Evolutionary conservation across 2,797 vertebrate genomes (phyloP).

Genomic region (Prunella strophiata): DNA sequence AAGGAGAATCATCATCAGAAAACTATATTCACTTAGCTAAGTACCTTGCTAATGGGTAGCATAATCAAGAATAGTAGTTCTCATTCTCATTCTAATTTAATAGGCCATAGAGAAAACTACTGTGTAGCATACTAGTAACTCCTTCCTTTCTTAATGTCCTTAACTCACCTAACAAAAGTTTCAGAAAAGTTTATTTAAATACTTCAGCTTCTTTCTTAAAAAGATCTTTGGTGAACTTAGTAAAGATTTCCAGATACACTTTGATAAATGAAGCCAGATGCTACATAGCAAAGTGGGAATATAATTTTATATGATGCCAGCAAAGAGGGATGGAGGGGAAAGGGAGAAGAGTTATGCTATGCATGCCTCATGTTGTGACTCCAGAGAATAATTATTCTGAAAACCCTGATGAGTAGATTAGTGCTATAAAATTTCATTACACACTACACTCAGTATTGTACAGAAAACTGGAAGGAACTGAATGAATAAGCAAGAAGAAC

Average conservation of each 20-base stretch:
- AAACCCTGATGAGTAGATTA: not conserved
- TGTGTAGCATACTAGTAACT: not conserved
- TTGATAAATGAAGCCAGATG: slow-evolving; percentile 1
- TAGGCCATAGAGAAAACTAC: not conserved
- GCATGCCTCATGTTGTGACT: not conserved
- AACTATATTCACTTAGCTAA: not conserved
- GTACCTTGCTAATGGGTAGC: not conserved
- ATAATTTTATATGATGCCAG: not conserved
- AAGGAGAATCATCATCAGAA: not conserved
- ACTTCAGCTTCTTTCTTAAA: not conserved
- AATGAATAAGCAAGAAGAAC: not conserved
- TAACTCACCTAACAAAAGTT: not conserved
- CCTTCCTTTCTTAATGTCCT: not conserved
- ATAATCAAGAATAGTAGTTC: not conserved
- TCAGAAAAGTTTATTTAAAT: not conserved
- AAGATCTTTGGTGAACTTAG: not conserved
- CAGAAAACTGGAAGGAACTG: not conserved
- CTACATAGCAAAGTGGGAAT: not conserved
- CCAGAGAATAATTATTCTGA: slow-evolving; percentile 7
- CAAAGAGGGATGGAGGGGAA: not conserved
- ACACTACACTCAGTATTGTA: not conserved
- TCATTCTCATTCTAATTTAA: not conserved
- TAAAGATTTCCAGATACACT: not conserved
- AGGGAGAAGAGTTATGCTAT: not conserved
- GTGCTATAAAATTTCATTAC: not conserved